phyloP scores from a whole-genome alignment of 2,113 vertebrate genomes.

The Dipodomys merriami region DNA sequence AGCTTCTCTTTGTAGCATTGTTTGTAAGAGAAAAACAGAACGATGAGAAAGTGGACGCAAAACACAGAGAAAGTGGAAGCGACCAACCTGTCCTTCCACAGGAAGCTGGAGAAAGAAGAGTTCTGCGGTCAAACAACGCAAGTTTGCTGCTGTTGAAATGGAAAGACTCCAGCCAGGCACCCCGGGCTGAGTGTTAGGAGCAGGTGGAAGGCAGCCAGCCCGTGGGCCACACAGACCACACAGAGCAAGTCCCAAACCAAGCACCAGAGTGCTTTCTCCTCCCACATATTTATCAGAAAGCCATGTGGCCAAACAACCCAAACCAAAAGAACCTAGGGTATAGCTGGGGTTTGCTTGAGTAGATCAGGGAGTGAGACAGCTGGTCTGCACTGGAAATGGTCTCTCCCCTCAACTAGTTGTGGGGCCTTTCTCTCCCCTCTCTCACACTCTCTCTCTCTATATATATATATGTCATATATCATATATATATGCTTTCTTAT shows the following conservation, averaged over 20 bases:
- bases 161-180: neutral
- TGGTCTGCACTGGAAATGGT: neutral
- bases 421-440: too few species aligned
- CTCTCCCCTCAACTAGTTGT: neutral
- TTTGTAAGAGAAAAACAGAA: neutral
- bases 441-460: too few species aligned
- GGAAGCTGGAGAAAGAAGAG: constrained; percentile 13
- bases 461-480: too few species aligned
- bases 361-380: too few species aligned
- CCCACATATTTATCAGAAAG: neutral
- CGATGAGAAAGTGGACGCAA: too few species aligned
- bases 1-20: neutral
- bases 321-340: neutral
- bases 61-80: neutral
- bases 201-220: neutral
- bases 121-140: neutral
- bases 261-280: neutral
- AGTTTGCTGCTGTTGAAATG: neutral
- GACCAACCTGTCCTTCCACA: neutral
- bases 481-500: too few species aligned
- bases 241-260: neutral
- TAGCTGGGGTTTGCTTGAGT: neutral
- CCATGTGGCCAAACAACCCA: neutral
- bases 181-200: neutral
- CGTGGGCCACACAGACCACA: too few species aligned